Evolutionary conservation across 2,797 vertebrate species (phyloP), one percentile per base, ranked within the genome.

Genomic region (Crocidura indochinensis): DNA sequence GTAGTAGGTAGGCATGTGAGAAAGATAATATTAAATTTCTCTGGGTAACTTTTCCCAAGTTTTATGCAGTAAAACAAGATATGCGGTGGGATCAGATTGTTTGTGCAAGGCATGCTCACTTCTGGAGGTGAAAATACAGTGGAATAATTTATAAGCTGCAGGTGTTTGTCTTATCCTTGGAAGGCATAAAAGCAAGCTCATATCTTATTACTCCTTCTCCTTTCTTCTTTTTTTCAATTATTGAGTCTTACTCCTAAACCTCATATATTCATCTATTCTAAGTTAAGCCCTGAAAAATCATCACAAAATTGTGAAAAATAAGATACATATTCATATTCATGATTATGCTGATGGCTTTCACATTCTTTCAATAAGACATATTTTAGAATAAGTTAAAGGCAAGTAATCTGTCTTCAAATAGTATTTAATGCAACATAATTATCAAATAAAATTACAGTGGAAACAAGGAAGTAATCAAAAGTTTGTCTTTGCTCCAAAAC

Each of bases 401-500:
- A 60, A 60, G 19, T 56, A 20, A 60, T 20, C 20, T 60, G 4
- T 60, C 12, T 38, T 53, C 7, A 82, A 86, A 82, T 10, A 85
- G 2, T 49, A 87, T 44, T 79, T 19, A 56, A 65, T 79, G 53
- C 15, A 72, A 20, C 60, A 76, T 19, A 0, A 31, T n/a, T 75
- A 7, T 56, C 10, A 60, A 44, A 10, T 44, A 67, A 24, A 51
- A 77, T 24, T 64, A 6, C 82, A 69, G 73, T 27, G 64, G 44
- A 74, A 19, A 79, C 26, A 51, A 80, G 71, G 4, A 92, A n/a
- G 14, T 31, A 77, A 82, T 29, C 46, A 84, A 47, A 11, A 81
- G 24, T 53, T 67, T 68, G 47, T 60, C 80, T 89, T 81, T 19
- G 11, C 74, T 84, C 4, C n/a, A 75, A 83, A 82, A 75, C 65